These are phyloP conservation scores for Leontopithecus rosalia DNA, from an alignment of 2,797 vertebrate species.

Conservation along the genomic window DNA sequence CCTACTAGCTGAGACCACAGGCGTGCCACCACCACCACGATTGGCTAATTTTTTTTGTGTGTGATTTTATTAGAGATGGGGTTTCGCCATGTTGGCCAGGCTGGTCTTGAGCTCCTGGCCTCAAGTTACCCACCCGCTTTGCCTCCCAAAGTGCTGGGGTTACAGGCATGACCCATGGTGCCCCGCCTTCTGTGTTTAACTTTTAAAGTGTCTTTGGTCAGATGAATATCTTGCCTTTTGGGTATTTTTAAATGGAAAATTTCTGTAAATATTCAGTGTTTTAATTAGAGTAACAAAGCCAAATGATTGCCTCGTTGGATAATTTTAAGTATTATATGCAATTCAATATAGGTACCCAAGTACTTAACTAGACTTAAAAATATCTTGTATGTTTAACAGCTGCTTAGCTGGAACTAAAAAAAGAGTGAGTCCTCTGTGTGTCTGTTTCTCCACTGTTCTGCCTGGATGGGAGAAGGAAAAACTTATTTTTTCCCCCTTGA, in stretches of 20 bases:
- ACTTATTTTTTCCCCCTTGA: neutral
- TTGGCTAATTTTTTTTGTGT: neutral
- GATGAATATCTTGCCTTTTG: slow-evolving; percentile 52
- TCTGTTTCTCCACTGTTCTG: neutral
- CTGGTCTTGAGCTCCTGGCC: neutral
- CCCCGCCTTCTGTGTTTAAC: neutral
- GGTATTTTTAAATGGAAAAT: slow-evolving; percentile 64
- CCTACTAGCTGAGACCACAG: neutral
- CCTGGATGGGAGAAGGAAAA: neutral
- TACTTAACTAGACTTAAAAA: slow-evolving; percentile 64
- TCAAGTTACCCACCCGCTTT: neutral
- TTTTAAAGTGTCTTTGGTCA: slow-evolving; percentile 52
- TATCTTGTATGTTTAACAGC: slow-evolving; percentile 59
- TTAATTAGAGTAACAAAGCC: slow-evolving; percentile 66
- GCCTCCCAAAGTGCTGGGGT: neutral
- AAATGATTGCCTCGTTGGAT: slow-evolving; percentile 66
- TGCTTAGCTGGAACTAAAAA: slow-evolving; percentile 46
- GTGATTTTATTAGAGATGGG: neutral
- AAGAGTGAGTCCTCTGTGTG: neutral
- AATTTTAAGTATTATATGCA: slow-evolving; percentile 70
- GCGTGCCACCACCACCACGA: neutral
- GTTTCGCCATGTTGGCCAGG: no score
- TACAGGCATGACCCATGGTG: neutral
- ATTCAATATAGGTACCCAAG: slow-evolving; percentile 59
- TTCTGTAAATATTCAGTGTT: slow-evolving; percentile 52